These are phyloP conservation scores for Lycaon pictus DNA, from an alignment of 2,113 vertebrate genomes.

Conservation along the genomic window DNA sequence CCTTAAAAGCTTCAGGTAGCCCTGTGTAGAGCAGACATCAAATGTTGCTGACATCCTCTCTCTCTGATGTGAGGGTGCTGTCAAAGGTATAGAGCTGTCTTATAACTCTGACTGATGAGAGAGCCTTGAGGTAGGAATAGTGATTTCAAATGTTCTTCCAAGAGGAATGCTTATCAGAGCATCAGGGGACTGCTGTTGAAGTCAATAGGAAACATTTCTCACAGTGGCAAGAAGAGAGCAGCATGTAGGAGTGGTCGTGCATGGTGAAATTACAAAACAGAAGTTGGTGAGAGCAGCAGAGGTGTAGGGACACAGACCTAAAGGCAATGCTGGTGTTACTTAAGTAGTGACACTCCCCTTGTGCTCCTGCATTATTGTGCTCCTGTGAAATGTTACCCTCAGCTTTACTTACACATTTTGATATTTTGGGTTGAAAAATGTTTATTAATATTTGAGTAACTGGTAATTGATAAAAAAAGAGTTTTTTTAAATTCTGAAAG, in stretches of 20 bases:
- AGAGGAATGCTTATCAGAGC: not conserved
- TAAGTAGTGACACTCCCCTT: not conserved
- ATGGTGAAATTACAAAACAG: not conserved
- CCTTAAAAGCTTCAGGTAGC: not conserved
- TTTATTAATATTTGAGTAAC: slow-evolving; percentile 25
- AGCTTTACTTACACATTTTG: slow-evolving; percentile 10
- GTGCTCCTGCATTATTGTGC: too few relatives aligned
- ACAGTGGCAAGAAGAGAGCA: not conserved
- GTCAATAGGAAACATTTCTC: slow-evolving; percentile 9
- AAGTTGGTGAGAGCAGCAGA: not conserved
- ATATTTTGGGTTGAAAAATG: slow-evolving; percentile 31
- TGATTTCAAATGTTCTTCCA: not conserved
- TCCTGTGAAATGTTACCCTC: not conserved
- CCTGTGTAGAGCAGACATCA: not conserved
- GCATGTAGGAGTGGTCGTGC: not conserved
- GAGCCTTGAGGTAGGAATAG: not conserved
- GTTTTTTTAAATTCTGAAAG: not conserved
- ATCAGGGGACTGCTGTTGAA: not conserved
- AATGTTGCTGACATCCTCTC: not conserved
- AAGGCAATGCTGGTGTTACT: not conserved
- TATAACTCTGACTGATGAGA: not conserved
- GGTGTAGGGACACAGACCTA: not conserved
- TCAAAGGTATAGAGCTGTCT: not conserved
- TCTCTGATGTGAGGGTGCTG: not conserved
- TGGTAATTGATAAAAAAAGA: not conserved